Base-by-base conservation (phyloP, 2,113 vertebrate species). In the Macrotis lagotis region DNA sequence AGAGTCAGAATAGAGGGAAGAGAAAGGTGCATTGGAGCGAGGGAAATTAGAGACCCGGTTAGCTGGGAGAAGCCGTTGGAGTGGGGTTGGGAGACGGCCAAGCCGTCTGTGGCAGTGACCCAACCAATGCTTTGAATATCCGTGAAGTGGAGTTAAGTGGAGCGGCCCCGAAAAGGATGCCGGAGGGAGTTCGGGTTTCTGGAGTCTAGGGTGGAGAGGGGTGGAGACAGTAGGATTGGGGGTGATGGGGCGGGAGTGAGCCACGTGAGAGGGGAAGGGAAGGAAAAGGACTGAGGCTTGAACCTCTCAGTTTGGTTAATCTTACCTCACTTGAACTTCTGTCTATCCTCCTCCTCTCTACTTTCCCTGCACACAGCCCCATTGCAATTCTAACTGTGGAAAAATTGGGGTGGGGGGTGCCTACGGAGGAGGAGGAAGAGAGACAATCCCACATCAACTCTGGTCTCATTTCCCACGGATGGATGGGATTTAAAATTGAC, bases 221-320 rank as follows among this genome's bases (percentile, higher is more conserved):
- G 0, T 44, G 0, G 1, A 2, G 22, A 10, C 16, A 24, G 8
- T 31, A 22, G 59, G 31, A 16, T 7, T n/a, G 0, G 0, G 48
- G 89, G 91, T 47, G 25, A 1, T 22, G 25, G 1, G 0, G 47
- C 0, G 0, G 28, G 91, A 1, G 24, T 3, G 51, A 25, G 8
- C 4, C 16, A 22, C 4, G 24, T 3, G 51, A 19, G 11, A 24
- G 25, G 51, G 51, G 51, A 52, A 22, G 24, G 22, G 51, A 52
- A 52, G 52, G 9, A 44, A 26, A 48, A 0, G 16, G 52, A 52
- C 26, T 25, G 91, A 6, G 47, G 48, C 47, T 55, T 24, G 10
- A 0, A 37, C 25, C 26, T 53, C 50, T 6, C 31, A 3, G 19
- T 83, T 83, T 44, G 66, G 8, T 83, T 22, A 83, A n/a, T n/a